Base-by-base conservation (phyloP, 1,140 invertebrate species). In the Lordiphosa stackelbergi region DNA sequence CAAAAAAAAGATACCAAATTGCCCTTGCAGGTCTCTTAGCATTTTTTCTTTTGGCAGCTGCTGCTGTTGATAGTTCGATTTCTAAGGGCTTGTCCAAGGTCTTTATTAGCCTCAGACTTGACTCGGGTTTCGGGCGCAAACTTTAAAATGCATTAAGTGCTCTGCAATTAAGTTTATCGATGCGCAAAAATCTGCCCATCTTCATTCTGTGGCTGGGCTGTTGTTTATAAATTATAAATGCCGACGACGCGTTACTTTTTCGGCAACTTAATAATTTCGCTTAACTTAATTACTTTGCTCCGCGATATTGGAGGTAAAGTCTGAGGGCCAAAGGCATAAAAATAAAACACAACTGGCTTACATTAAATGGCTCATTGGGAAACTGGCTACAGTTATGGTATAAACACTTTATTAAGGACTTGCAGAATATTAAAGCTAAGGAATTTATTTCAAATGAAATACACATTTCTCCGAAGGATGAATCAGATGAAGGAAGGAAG, bases 141-240 rank as follows among this genome's bases (percentile, higher is more conserved):
- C 73, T 63, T 83, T 83, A 83, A 81, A 77, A 81, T 81, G 77
- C 77, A 81, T 81, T 81, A 81, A 81, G 77, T 81, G 77, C 77
- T 65, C 53, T 81, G 73, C 77, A 81, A 81, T 81, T 81, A 81
- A 81, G 78, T 81, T 81, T 81, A 81, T 81, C 77, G 72, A 77
- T 73, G 68, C 72, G 31, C 72, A 56, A 75, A 79, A 79, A 81
- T 81, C 75, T 69, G 68, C 75, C 55, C 66, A 74, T 69, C 53
- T 40, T 69, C 46, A 63, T 71, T 73, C 38, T 55, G n/a, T 8
- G 13, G 37, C 24, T 55, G 53, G 38, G 54, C 70, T 69, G 53
- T 60, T 58, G 53, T 66, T 73, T 73, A 62, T 70, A 64, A 78
- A 79, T 78, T 79, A 79, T 78, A 79, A 74, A 78, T 74, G 74